Evolutionary conservation across 2,113 vertebrate species (phyloP).

Genomic region (Carassius carassius): DNA sequence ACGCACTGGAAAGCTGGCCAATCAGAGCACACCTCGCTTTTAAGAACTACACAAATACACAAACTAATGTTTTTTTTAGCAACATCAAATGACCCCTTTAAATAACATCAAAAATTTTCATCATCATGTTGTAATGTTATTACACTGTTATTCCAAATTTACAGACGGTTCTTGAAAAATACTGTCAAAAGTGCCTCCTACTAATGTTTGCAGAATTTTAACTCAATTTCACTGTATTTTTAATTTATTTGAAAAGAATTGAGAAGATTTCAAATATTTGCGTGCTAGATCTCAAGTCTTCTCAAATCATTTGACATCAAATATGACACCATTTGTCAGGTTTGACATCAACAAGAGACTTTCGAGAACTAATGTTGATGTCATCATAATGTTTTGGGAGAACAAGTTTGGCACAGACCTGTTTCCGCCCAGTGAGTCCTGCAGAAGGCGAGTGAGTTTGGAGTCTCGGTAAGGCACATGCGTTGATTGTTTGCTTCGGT

Average conservation of each 20-base stretch:
- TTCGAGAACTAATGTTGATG: neutral
- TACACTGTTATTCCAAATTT: neutral
- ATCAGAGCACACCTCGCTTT: too few species aligned
- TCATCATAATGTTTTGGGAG: neutral
- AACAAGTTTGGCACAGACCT: slow-evolving; percentile 76
- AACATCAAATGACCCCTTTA: too few species aligned
- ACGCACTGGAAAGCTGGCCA: too few species aligned
- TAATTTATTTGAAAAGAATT: neutral
- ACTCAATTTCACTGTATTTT: neutral
- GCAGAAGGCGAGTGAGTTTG: slow-evolving; percentile 92
- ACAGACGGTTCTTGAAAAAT: neutral
- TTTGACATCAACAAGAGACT: neutral
- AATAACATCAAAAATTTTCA: too few species aligned
- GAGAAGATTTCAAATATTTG: neutral
- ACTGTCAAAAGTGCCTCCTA: neutral
- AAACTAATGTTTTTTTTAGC: too few species aligned
- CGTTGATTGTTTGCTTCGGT: slow-evolving; percentile 88
- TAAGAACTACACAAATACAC: too few species aligned
- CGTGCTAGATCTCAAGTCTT: neutral
- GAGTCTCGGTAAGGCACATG: slow-evolving; percentile 97
- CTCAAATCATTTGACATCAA: neutral
- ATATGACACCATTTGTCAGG: neutral
- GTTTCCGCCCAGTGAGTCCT: slow-evolving; percentile 96
- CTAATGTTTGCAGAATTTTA: neutral
- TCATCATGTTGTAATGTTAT: neutral